Base-by-base conservation (phyloP, 2,113 vertebrate species). In the Thermophis baileyi region DNA sequence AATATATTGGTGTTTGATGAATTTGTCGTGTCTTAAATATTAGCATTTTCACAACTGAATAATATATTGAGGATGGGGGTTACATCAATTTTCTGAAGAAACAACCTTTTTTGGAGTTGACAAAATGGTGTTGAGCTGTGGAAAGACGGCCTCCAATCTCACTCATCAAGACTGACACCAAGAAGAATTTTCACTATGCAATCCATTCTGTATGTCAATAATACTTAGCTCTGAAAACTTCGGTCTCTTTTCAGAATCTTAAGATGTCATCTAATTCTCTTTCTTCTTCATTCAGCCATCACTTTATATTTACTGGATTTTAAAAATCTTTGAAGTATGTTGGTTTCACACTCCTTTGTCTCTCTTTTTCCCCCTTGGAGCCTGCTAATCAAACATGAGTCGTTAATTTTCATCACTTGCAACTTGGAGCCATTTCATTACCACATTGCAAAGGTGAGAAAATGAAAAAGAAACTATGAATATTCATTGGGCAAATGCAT, bases 391-490 rank as follows among this genome's bases (percentile, higher is more conserved):
- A 97, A 95, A 94, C 94, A 49, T 24, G 95, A 95, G 25, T 94
- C 93, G 94, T 92, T 96, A 94, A 95, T 97, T 96, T 96, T 81
- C 90, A 91, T 94, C 92, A 92, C 87, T 94, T 96, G n/a, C 95
- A 95, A 95, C 90, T 81, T 95, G 74, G 89, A 94, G 63, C 89
- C 30, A 91, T 97, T 96, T 97, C 81, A 95, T 97, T 97, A 96
- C 30, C 91, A 95, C 54, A 63, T n/a, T 93, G 86, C 85, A 93
- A 94, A 97, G 47, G 89, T 96, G 93, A 97, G 95, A 96, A 97
- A 96, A 63, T 81, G 74, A 40, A 40, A 40, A 89, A 93, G 49
- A 92, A 95, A 89, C 92, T 9, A 92, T 95, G 97, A 91, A 90
- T 27, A 90, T 94, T 11, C 93, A 92, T 85, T 44, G 40, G 46